Evolutionary conservation across 92 coral and sea anemone genomes (phyloP).

Genomic region (Phymanthus crucifer): DNA sequence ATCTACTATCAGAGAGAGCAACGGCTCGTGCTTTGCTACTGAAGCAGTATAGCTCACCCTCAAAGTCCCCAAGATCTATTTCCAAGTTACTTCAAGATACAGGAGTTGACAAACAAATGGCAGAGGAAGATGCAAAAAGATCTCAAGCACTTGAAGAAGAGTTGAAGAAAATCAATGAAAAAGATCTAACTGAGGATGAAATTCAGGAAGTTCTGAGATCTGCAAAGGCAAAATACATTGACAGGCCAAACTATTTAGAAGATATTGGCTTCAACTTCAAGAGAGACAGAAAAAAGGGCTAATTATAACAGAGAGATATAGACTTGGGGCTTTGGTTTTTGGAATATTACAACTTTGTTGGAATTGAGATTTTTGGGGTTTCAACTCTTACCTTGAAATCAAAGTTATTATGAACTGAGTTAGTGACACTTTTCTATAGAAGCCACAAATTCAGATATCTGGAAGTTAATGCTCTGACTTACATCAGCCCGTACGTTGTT

Average conservation of each 20-base stretch:
- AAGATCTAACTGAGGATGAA: conserved; percentile 78
- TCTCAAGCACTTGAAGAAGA: conserved; percentile 39
- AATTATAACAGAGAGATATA: neutral
- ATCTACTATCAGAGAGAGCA: conserved; percentile 55
- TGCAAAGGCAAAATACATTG: conserved; percentile 74
- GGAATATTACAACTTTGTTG: no score
- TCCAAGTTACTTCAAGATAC: conserved; percentile 31
- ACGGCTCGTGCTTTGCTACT: conserved; percentile 59
- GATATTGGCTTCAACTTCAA: conserved; percentile 53
- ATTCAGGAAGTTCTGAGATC: conserved; percentile 71
- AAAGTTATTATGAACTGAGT: no score
- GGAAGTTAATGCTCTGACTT: no score
- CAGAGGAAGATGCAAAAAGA: conserved; percentile 44
- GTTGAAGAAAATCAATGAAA: conserved; percentile 56
- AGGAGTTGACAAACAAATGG: conserved; percentile 42
- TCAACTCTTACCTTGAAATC: no score
- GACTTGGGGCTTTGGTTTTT: neutral
- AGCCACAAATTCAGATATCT: no score
- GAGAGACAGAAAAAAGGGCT: conserved; percentile 43
- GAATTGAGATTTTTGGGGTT: no score
- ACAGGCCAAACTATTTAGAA: conserved; percentile 66
- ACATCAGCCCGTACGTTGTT: no score
- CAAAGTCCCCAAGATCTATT: conserved; percentile 54
- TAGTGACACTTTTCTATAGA: no score
- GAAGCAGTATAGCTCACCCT: conserved; percentile 68